These are phyloP conservation scores for Sardina pilchardus DNA, from an alignment of 2,113 vertebrate species.

Conservation along the genomic window DNA sequence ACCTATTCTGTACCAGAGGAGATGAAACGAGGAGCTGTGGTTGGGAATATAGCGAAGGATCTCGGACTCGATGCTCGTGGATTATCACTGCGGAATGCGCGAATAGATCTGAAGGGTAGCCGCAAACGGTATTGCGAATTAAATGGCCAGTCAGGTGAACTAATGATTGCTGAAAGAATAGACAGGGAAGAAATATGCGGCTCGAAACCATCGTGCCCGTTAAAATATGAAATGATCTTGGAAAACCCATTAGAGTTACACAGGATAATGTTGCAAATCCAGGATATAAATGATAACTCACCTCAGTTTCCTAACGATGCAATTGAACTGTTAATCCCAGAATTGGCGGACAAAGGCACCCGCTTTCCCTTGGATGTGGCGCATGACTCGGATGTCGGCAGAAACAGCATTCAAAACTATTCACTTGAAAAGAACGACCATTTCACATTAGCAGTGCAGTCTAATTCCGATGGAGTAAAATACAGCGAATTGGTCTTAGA, in stretches of 20 bases:
- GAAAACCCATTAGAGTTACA: constrained; percentile 62
- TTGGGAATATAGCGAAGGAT: constrained; percentile 70
- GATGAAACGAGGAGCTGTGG: constrained; percentile 60
- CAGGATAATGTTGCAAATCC: constrained; percentile 58
- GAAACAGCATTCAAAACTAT: constrained; percentile 38
- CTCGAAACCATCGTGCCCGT: constrained; percentile 39
- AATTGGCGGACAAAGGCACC: constrained; percentile 40
- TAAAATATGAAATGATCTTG: constrained; percentile 61
- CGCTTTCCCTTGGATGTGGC: constrained; percentile 31
- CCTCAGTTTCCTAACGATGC: constrained; percentile 57
- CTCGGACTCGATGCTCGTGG: constrained; percentile 67
- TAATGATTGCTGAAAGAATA: constrained; percentile 55
- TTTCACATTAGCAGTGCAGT: constrained; percentile 34
- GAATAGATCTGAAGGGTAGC: constrained; percentile 63
- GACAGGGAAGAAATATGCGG: constrained; percentile 63
- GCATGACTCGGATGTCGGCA: constrained; percentile 34
- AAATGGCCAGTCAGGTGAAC: constrained; percentile 44
- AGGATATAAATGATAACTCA: constrained; percentile 70
- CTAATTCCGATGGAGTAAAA: constrained; percentile 36
- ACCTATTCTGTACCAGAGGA: constrained; percentile 67
- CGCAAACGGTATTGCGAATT: constrained; percentile 61
- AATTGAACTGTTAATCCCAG: constrained; percentile 50
- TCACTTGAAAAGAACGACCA: constrained; percentile 36
- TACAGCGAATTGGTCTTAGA: constrained; percentile 33
- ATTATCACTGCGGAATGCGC: constrained; percentile 67